Evolutionary conservation across 2,888 invertebrate genomes (phyloP).

Genomic region (Melipona beecheii): DNA sequence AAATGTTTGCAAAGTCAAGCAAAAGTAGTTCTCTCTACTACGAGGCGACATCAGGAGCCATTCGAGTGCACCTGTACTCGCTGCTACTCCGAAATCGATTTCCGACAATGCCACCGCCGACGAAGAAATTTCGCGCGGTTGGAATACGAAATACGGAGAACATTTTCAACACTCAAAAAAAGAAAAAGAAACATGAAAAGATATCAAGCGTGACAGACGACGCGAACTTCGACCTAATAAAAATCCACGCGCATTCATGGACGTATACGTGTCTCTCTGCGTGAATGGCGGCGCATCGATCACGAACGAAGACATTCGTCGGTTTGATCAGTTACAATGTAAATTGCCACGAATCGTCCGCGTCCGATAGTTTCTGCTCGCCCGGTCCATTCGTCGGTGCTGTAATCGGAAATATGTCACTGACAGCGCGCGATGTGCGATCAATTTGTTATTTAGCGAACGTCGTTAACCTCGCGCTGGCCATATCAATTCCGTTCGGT

Average conservation of each 20-base stretch:
- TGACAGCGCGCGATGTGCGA: slow-evolving; percentile 48
- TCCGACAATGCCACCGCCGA: slow-evolving; percentile 6
- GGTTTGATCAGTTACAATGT: slow-evolving; percentile 10
- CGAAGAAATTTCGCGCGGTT: neutral
- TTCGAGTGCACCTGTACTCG: slow-evolving; percentile 12
- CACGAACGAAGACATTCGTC: slow-evolving; percentile 13
- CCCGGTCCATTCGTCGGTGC: slow-evolving; percentile 46
- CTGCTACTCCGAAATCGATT: slow-evolving; percentile 27
- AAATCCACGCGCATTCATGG: neutral
- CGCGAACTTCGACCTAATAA: too few species aligned
- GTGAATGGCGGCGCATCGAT: neutral
- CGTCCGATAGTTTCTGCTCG: slow-evolving; percentile 24
- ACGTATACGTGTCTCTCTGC: neutral
- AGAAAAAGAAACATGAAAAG: too few species aligned
- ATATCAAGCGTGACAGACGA: too few species aligned
- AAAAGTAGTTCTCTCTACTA: neutral
- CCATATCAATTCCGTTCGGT: slow-evolving; percentile 48
- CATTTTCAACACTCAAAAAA: too few species aligned
- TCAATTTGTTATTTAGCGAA: slow-evolving; percentile 71
- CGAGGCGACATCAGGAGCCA: neutral
- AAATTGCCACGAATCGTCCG: slow-evolving; percentile 25
- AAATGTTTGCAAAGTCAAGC: slow-evolving; percentile 29
- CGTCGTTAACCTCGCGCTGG: slow-evolving; percentile 58
- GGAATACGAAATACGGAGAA: neutral
- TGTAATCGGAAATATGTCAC: slow-evolving; percentile 56